Percentiles rank a stretch among this genome's conserved stretches.
Evolutionary conservation across 2,113 vertebrate species (phyloP).

Genomic region (Puma concolor): DNA sequence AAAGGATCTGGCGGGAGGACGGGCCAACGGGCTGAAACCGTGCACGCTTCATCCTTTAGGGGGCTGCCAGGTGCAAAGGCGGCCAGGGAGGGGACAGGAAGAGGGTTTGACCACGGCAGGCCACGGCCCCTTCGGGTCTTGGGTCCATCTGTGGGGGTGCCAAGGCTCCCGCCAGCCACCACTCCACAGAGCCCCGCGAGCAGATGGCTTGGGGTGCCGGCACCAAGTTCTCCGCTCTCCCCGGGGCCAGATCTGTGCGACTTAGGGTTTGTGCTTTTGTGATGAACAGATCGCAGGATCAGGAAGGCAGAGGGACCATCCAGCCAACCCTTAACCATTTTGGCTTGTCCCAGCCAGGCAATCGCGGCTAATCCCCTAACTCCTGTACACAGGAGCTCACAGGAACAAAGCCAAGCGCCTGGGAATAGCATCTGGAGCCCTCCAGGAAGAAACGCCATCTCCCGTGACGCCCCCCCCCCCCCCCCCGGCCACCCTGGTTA

Average conservation of each 20-base stretch:
- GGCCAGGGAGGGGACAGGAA: neutral
- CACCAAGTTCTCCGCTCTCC: neutral
- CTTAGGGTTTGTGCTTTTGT: slow-evolving; percentile 74
- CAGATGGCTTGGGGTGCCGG: neutral
- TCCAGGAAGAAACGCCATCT: neutral
- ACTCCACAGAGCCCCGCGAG: neutral
- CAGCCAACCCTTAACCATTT: neutral
- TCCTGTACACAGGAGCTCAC: neutral
- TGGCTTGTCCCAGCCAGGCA: neutral
- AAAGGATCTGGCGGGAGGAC: neutral
- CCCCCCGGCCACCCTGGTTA: neutral
- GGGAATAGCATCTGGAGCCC: neutral
- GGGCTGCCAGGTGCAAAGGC: neutral
- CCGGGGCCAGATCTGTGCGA: neutral
- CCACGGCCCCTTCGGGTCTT: accelerated
- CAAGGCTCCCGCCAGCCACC: neutral
- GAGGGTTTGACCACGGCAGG: neutral
- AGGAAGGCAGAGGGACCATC: neutral
- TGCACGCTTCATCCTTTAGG: neutral
- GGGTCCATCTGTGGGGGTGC: neutral
- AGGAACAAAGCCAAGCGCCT: neutral
- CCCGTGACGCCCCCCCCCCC: neutral
- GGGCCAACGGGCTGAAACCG: slow-evolving; percentile 19
- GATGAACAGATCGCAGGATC: neutral
- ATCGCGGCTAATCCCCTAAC: neutral